Percentiles rank a stretch among this genome's conserved stretches.
These are phyloP conservation scores for Macaria notata DNA, from an alignment of 2,888 invertebrate species.

Conservation along the genomic window DNA sequence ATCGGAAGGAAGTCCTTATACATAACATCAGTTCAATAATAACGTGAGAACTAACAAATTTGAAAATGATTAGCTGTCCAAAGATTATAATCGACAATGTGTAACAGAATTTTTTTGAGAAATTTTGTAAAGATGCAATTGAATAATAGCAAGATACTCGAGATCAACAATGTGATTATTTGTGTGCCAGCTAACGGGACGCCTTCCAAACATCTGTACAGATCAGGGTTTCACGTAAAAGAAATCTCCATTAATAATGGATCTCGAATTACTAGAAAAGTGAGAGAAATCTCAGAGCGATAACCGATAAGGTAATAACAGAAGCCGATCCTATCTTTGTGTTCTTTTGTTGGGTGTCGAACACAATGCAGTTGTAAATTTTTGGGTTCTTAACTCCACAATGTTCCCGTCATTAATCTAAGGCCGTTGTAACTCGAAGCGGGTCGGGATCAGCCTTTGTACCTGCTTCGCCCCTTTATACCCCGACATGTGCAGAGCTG, in stretches of 20 bases:
- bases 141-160: constrained; percentile 30
- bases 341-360: constrained; percentile 62
- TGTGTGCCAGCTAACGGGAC: constrained; percentile 67
- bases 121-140: constrained; percentile 35
- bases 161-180: constrained; percentile 49
- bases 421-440: constrained; percentile 77
- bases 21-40: constrained; percentile 26
- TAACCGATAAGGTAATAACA: constrained; percentile 79
- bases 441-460: constrained; percentile 66
- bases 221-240: constrained; percentile 51
- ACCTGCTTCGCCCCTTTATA: constrained; percentile 71
- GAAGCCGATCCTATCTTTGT: constrained; percentile 78
- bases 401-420: constrained; percentile 79
- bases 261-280: constrained; percentile 72
- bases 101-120: constrained; percentile 15
- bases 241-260: constrained; percentile 61
- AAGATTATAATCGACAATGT: constrained; percentile 38
- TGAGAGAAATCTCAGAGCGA: constrained; percentile 72
- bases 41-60: constrained; percentile 40
- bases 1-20: constrained; percentile 40
- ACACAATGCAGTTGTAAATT: constrained; percentile 81
- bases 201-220: constrained; percentile 73
- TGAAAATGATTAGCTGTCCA: constrained; percentile 40
- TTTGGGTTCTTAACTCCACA: constrained; percentile 80
- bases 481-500: constrained; percentile 70